Evolutionary conservation across 2,797 vertebrate genomes (phyloP), one percentile per base, ranked within the genome.

Genomic region (Lycodopsis pacificus): DNA sequence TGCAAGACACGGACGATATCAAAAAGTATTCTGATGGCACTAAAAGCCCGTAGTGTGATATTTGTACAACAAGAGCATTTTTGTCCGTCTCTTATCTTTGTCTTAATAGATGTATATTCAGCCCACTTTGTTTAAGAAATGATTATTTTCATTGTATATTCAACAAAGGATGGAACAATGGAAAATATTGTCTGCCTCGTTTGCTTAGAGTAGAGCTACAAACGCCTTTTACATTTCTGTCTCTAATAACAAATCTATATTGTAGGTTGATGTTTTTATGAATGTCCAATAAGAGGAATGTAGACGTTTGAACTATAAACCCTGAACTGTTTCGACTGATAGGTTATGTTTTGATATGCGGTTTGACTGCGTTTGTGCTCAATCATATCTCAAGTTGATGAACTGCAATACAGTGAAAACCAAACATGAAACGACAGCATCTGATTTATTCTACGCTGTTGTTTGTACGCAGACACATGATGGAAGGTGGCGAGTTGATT

Each of bases 181-280:
- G 54, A 54, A 59, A 44, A 32, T 58, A 42, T 77, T 79, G 59
- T 34, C 72, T 49, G 8, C 32, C 53, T 65, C 0, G 12, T 83
- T 80, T 78, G 82, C 86, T 82, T 81, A 59, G 34, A 71, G 19
- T 83, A 85, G 59, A 82, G 65, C 48, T 80, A 27, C 27, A 58
- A 57, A 54, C 48, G 36, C 36, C 58, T 71, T 88, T 84, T 80
- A 46, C 80, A 57, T 72, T 30, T 64, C 48, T 83, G 76, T 87
- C 76, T 77, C 53, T 38, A 69, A 80, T 70, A 58, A 75, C 76
- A 62, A 75, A 84, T 71, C 49, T 78, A 54, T 87, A 79, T 71
- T 71, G 79, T 88, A 79, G 75, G 85, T 87, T 79, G 76, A 79
- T 25, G 25, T 86, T 83, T 87, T 86, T 81, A 71, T 76, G 65